Percentiles rank a stretch among this genome's conserved stretches.
Conservation (phyloP, 2,888 invertebrate genomes). For the Empis stercorea region DNA sequence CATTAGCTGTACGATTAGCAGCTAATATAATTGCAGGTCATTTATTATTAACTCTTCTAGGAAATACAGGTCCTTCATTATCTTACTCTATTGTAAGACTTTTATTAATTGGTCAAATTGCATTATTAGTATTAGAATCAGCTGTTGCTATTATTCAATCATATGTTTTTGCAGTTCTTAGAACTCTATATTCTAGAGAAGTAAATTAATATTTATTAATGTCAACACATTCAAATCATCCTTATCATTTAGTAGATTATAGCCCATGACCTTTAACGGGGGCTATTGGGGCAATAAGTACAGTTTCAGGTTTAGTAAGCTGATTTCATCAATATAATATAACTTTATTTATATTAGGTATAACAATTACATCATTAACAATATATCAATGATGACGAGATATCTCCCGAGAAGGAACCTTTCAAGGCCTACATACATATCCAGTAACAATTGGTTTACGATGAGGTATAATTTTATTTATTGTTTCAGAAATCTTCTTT, state of each 20-base stretch:
- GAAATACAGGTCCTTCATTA: slow-evolving; percentile 32
- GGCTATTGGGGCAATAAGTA: slow-evolving; percentile 44
- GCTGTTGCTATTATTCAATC: slow-evolving; percentile 46
- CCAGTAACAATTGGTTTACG: slow-evolving; percentile 46
- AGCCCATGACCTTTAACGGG: slow-evolving; percentile 52
- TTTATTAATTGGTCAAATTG: slow-evolving; percentile 33
- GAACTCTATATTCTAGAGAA: slow-evolving; percentile 55
- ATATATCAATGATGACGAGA: slow-evolving; percentile 60
- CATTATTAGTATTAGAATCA: slow-evolving; percentile 39
- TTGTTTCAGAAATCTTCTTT: slow-evolving; percentile 54
- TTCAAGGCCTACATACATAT: slow-evolving; percentile 50
- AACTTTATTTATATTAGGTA: slow-evolving; percentile 41
- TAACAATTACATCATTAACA: slow-evolving; percentile 34
- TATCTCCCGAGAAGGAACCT: slow-evolving; percentile 51
- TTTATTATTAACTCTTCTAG: slow-evolving; percentile 46
- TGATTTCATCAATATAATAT: slow-evolving; percentile 46
- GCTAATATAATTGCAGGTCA: slow-evolving; percentile 71
- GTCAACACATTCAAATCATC: slow-evolving; percentile 43
- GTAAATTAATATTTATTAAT: slow-evolving; percentile 43
- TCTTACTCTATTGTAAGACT: slow-evolving; percentile 18
- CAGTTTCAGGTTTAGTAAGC: slow-evolving; percentile 45
- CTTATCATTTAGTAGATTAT: slow-evolving; percentile 51
- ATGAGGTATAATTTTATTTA: slow-evolving; percentile 61
- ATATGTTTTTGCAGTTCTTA: slow-evolving; percentile 48
- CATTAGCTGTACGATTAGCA: slow-evolving; percentile 54